Evolutionary conservation across 2,797 vertebrate species (phyloP), one percentile per base, ranked within the genome.

Genomic region (Syngnathus acus): DNA sequence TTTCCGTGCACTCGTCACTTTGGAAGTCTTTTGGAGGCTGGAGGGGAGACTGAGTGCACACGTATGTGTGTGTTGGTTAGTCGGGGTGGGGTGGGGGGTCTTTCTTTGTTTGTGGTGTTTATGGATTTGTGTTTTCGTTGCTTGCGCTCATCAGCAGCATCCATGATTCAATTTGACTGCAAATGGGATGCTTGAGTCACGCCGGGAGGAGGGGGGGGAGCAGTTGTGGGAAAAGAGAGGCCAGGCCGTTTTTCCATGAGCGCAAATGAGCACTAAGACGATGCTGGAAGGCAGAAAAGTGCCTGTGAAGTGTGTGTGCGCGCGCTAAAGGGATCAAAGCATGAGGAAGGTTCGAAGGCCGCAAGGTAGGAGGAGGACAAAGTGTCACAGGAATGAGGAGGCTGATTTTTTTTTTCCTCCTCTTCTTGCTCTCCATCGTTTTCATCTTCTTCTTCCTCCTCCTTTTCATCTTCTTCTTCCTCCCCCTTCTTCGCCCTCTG

Each of bases 331-430:
- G 6, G 16, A 47, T 48, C 54, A 23, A 63, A 61, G n/a, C 0
- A 38, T 5, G 11, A 58, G 43, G 39, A 58, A 64, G 42, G 32
- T 42, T 38, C 21, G 21, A 9, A 40, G 19, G n/a, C 38, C 47
- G 47, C n/a, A 21, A 67, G 64, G 63, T 37, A 13, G 48, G 19
- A 53, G 26, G 48, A 11, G 6, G 67, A 69, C 21, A 19, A 55
- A 63, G 62, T 58, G 61, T 54, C 51, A 54, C 51, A 55, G 53
- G 53, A 38, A 55, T 68, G 69, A 67, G 21, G 32, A 17, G 9
- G 57, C 59, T 64, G 57, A 60, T 83, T 82, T 78, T 78, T 84
- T 80, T 82, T 78, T 78, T 84, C 79, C 72, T 26, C 47, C 48
- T 60, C 57, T 81, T 79, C 86, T 82, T 79, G 55, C n/a, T 21